A percentile compares a stretch with the other conserved stretches of the same genome.
Conservation (phyloP, 2,797 vertebrate genomes). For the Chromobotia macracanthus region DNA sequence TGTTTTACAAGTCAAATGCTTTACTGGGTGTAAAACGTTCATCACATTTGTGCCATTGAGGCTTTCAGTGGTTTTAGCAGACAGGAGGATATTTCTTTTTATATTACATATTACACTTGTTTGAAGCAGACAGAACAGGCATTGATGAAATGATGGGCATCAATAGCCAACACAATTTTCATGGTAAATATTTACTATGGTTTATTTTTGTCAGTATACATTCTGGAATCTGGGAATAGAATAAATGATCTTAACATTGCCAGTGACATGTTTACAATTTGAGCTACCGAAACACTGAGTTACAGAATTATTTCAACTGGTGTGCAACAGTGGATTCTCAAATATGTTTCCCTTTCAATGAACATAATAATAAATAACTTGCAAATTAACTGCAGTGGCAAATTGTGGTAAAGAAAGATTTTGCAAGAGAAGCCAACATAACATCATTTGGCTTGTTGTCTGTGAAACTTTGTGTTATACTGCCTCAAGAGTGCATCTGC, state of each 20-base stretch:
- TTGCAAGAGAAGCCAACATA: not conserved
- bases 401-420: not conserved
- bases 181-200: too few relatives aligned
- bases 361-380: too few relatives aligned
- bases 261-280: not conserved
- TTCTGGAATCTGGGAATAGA: not conserved
- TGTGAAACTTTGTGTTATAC: not conserved
- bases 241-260: not conserved
- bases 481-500: not conserved
- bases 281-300: not conserved
- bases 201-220: not conserved
- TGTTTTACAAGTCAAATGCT: constrained; percentile 54
- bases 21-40: constrained; percentile 37
- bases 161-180: not conserved
- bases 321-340: too few relatives aligned
- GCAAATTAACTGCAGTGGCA: not conserved
- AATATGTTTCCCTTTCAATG: too few relatives aligned
- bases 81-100: constrained; percentile 40
- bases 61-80: constrained; percentile 24
- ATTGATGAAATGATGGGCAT: constrained; percentile 15
- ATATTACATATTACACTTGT: constrained; percentile 42
- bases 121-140: constrained; percentile 11
- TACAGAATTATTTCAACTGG: not conserved
- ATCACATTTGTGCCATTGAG: constrained; percentile 40
- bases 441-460: not conserved